A percentile compares a stretch with the other conserved stretches of the same genome.
Evolutionary conservation across 2,797 vertebrate genomes (phyloP).

Genomic region (Peromyscus eremicus): DNA sequence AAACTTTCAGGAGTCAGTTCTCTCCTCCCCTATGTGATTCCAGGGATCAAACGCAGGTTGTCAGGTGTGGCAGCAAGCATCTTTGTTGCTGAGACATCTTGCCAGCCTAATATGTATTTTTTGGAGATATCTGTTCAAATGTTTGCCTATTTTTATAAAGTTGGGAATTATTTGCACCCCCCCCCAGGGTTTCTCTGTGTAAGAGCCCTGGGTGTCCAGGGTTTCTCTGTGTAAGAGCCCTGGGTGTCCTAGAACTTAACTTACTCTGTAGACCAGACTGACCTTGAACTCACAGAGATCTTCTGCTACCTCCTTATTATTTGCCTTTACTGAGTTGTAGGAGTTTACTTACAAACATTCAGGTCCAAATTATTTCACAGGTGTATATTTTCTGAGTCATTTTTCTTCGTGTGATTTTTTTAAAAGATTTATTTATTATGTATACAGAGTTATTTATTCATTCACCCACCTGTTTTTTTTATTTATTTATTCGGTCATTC

Average conservation of each 20-base stretch:
- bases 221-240: neutral
- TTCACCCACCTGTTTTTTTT: no score
- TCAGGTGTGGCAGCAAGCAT: no score
- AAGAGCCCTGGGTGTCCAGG: neutral
- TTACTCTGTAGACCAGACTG: neutral
- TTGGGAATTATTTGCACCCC: neutral
- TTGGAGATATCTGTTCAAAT: neutral
- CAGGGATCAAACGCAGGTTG: neutral
- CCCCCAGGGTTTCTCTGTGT: neutral
- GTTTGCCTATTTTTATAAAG: slow-evolving; percentile 10
- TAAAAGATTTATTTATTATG: neutral
- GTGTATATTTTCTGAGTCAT: slow-evolving; percentile 19
- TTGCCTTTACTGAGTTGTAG: neutral
- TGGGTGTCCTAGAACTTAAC: neutral
- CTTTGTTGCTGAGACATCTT: neutral
- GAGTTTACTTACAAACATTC: neutral
- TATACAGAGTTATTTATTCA: neutral
- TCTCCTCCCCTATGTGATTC: no score
- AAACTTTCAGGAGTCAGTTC: neutral
- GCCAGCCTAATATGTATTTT: neutral
- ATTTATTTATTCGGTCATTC: no score
- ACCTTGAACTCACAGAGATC: neutral
- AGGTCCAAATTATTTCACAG: neutral
- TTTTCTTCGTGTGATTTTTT: neutral
- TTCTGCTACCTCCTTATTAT: no score